Evolutionary conservation across 92 coral and sea anemone species (phyloP).

Genomic region (Meandrina meandrites): DNA sequence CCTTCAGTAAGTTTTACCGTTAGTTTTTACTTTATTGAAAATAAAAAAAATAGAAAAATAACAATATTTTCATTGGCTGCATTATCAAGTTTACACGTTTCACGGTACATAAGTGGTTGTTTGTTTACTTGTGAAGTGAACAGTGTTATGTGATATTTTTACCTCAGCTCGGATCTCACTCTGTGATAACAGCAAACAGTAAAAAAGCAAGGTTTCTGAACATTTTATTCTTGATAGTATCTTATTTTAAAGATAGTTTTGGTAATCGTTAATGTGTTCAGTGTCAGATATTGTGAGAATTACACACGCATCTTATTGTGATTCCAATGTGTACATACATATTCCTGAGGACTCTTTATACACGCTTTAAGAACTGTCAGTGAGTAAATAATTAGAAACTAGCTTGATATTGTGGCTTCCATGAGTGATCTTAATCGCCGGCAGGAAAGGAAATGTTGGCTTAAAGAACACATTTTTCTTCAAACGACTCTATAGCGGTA

Average conservation of each 20-base stretch:
- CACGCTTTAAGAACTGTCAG: neutral
- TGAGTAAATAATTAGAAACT: neutral
- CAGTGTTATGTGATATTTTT: neutral
- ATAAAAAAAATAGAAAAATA: neutral
- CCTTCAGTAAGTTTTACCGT: neutral
- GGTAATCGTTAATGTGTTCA: neutral
- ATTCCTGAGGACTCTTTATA: no score
- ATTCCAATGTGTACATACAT: neutral
- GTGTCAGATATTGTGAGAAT: neutral
- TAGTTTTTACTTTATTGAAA: neutral
- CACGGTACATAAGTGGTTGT: neutral
- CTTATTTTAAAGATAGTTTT: neutral
- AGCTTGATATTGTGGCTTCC: neutral
- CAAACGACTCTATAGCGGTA: neutral
- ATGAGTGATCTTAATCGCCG: neutral
- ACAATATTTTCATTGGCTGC: neutral
- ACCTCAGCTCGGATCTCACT: neutral
- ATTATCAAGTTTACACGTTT: neutral
- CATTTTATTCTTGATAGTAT: neutral
- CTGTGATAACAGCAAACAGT: neutral
- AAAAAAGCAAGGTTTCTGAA: neutral
- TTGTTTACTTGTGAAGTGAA: neutral
- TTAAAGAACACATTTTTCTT: neutral
- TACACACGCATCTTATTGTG: no score
- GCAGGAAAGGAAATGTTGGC: neutral